Base-by-base conservation (phyloP, 2,113 vertebrate species). In the Leptosomus discolor region DNA sequence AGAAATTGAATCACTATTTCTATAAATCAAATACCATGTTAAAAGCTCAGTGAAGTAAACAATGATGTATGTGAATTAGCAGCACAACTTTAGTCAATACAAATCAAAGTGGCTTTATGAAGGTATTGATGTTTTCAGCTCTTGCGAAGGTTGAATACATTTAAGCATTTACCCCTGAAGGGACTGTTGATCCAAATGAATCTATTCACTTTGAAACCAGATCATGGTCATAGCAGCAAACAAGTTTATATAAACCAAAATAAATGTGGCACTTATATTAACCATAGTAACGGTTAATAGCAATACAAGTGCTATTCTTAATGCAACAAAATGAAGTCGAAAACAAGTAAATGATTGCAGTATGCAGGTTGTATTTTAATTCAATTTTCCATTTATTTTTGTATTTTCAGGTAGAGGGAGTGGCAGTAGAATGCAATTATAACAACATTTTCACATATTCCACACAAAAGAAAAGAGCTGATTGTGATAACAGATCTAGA, bases 31-130 rank as follows among this genome's bases (percentile, higher is more conserved):
- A 97, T 95, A 91, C 93, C 85, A 94, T 48, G 90, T 97, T 98
- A 97, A 98, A 97, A 98, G 95, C 91, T 88, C 90, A 74, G 83
- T 92, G 97, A 98, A 97, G 96, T 98, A 97, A 98, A 98, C 97
- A 98, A 92, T 96, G 97, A 98, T 97, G 79, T 95, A 96, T 98
- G 96, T 96, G 97, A 98, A 98, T 98, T 98, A 97, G 91, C 95
- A 96, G 92, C 51, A 23, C 75, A 92, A 90, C 85, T 29, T 39
- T 83, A 96, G 97, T 98, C 97, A 97, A 98, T 98, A 97, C 90
- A 98, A 98, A 98, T 98, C 98, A 98, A 98, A 98, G 97, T 87
- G 85, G 83, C 96, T 98, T 98, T 98, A 98, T 98, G 97, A 98
- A 97, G 82, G 79, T 98, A 98, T 98, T 96, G 98, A 98, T 95